phyloP scores from a whole-genome alignment of 2,113 vertebrate genomes.

The Anolis carolinensis region DNA sequence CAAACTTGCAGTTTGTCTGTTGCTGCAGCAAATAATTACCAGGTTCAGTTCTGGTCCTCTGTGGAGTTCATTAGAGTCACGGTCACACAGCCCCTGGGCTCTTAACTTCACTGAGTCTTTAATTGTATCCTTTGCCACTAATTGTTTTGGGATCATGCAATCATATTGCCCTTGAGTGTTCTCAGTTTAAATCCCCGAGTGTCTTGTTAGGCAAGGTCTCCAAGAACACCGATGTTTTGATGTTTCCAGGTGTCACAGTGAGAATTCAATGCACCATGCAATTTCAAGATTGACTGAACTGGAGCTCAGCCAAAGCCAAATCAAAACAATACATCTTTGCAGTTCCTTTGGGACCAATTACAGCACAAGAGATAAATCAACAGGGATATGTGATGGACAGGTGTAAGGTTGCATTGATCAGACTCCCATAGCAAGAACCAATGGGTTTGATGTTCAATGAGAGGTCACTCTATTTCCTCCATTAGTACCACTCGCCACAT shows the following conservation, averaged over 20 bases:
- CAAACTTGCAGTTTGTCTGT: background rate
- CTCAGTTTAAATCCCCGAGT: background rate
- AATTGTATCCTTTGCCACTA: background rate
- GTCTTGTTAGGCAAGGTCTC: background rate
- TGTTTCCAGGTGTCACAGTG: background rate
- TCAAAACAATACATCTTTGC: background rate
- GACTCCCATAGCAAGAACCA: background rate
- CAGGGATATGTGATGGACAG: background rate
- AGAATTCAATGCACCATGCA: background rate
- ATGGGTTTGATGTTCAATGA: background rate
- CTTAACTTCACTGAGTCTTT: background rate
- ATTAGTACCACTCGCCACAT: background rate
- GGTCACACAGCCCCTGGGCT: background rate
- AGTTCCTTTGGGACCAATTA: conserved; percentile 2
- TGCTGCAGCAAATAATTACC: background rate
- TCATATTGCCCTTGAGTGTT: no score
- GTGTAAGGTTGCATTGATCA: background rate
- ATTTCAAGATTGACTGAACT: background rate
- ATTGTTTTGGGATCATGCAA: background rate
- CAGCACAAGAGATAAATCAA: background rate
- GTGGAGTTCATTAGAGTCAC: background rate
- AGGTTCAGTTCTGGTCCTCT: background rate
- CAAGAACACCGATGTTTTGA: background rate
- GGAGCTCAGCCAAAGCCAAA: background rate
- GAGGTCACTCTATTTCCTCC: background rate